phyloP scores from a whole-genome alignment of 2,797 vertebrate species.

The Sebastiscus tertius region DNA sequence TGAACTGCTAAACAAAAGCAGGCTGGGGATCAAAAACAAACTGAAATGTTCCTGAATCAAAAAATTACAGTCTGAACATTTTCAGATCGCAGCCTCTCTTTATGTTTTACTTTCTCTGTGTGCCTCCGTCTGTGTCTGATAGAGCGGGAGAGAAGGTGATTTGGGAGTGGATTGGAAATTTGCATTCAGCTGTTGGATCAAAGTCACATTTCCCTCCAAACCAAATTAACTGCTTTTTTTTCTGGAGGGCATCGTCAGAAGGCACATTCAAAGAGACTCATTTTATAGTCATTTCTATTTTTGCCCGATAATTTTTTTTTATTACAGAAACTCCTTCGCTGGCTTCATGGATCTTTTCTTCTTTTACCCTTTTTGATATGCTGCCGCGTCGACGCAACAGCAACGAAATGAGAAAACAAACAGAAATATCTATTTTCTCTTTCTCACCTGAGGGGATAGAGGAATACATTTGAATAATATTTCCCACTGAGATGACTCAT shows the following conservation, averaged over 20 bases:
- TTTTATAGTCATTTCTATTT: slow-evolving; percentile 71
- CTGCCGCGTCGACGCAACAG: slow-evolving; percentile 52
- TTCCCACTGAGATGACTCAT: slow-evolving; percentile 62
- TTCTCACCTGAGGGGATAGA: slow-evolving; percentile 65
- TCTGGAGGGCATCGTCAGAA: slow-evolving; percentile 32
- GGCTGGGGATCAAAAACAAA: slow-evolving; percentile 39
- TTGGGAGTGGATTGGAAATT: slow-evolving; percentile 61
- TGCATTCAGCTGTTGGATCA: slow-evolving; percentile 76
- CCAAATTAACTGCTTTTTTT: slow-evolving; percentile 62
- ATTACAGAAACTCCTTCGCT: slow-evolving; percentile 57
- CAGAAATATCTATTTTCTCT: slow-evolving; percentile 67
- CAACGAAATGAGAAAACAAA: slow-evolving; percentile 70
- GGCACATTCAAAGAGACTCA: slow-evolving; percentile 55
- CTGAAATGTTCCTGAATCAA: slow-evolving; percentile 38
- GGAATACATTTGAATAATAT: slow-evolving; percentile 77
- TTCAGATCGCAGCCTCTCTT: slow-evolving; percentile 12
- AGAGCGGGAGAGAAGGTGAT: slow-evolving; percentile 39
- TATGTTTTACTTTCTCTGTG: slow-evolving; percentile 4
- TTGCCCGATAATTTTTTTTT: slow-evolving; percentile 45
- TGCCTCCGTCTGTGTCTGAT: slow-evolving; percentile 31
- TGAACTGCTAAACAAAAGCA: slow-evolving; percentile 21
- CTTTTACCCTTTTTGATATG: slow-evolving; percentile 65
- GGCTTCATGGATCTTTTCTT: slow-evolving; percentile 40
- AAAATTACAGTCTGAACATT: slow-evolving; percentile 36
- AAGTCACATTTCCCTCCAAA: slow-evolving; percentile 72